Percentiles rank a stretch among this genome's conserved stretches.
Evolutionary conservation across 2,113 vertebrate genomes (phyloP).

Genomic region (Bos indicus): DNA sequence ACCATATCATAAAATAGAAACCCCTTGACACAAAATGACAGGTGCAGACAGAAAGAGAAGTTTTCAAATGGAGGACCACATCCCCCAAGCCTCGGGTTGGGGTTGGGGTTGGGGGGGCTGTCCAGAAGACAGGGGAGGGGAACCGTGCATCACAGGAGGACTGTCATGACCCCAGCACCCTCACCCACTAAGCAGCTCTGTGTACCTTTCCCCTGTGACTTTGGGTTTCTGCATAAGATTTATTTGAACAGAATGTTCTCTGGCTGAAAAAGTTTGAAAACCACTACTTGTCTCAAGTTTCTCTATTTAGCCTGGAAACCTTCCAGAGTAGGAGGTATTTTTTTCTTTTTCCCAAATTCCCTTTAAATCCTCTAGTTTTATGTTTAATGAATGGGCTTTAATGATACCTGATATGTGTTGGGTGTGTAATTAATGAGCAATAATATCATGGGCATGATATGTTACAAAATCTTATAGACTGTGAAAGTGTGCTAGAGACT

Average conservation of each 20-base stretch:
- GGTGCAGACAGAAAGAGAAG: neutral
- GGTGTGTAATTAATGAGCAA: neutral
- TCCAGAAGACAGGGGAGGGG: neutral
- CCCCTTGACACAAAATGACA: neutral
- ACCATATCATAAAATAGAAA: neutral
- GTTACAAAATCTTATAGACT: neutral
- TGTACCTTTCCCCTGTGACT: neutral
- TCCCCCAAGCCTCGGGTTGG: neutral
- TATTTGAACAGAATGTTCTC: slow-evolving; percentile 11
- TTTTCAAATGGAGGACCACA: neutral
- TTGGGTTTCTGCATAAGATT: neutral
- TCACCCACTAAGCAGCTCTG: neutral
- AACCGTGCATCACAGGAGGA: neutral
- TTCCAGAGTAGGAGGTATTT: neutral
- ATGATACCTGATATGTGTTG: neutral
- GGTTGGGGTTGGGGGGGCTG: neutral
- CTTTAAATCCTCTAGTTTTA: slow-evolving; percentile 9
- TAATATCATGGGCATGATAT: neutral
- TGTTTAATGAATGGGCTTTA: neutral
- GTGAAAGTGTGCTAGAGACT: neutral
- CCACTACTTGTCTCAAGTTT: neutral
- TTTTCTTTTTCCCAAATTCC: neutral
- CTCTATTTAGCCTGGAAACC: slow-evolving; percentile 2
- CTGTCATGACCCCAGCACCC: neutral
- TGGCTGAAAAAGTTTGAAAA: slow-evolving; percentile 15